Percentiles rank a stretch among this genome's conserved stretches.
Conservation (phyloP, 2,888 invertebrate species). For the Pandemis corylana region DNA sequence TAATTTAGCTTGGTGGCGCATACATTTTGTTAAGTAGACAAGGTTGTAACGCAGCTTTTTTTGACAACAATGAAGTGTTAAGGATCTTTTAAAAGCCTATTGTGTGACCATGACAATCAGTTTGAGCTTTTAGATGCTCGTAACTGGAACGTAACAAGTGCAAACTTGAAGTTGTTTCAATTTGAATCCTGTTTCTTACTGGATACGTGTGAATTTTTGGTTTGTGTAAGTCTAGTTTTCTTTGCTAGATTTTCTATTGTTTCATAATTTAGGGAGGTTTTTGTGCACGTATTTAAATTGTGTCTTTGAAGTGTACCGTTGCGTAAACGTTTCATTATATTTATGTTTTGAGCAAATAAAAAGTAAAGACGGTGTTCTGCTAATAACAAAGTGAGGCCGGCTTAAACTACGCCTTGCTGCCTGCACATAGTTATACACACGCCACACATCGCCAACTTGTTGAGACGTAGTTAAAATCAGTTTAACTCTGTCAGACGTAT, state of each 20-base stretch:
- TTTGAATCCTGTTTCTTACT: neutral
- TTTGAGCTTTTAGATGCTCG: slow-evolving; percentile 14
- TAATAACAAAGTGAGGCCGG: no score
- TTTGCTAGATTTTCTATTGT: neutral
- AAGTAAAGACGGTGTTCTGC: no score
- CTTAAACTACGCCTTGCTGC: no score
- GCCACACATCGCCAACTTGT: no score
- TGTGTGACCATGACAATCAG: slow-evolving; percentile 29
- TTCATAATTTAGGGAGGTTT: neutral
- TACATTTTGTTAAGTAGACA: slow-evolving; percentile 24
- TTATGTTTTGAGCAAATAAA: neutral
- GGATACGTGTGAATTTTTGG: neutral
- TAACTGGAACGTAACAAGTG: neutral
- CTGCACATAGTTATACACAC: no score
- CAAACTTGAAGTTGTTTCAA: neutral
- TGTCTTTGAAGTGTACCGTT: slow-evolving; percentile 3
- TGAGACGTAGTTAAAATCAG: no score
- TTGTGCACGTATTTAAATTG: neutral
- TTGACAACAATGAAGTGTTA: slow-evolving; percentile 33
- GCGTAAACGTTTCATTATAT: slow-evolving; percentile 8
- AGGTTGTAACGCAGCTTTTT: slow-evolving; percentile 23
- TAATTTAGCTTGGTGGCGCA: slow-evolving; percentile 24
- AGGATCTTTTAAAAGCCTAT: slow-evolving; percentile 33
- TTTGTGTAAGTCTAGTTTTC: neutral
- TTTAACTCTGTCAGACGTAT: no score